Base-by-base conservation (phyloP, 2,888 invertebrate species). In the Antheraea assamensis region DNA sequence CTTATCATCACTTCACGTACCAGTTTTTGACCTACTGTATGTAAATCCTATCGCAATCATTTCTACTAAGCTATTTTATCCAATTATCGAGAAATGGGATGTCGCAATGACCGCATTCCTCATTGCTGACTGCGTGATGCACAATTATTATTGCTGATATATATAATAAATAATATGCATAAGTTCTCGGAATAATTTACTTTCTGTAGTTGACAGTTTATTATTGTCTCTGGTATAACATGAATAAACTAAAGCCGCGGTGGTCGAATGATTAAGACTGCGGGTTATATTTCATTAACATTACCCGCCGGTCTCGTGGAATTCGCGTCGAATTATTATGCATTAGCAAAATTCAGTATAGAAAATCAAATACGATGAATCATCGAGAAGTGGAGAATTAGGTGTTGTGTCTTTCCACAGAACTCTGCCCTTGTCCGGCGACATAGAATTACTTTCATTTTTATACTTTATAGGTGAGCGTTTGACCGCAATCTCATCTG, bases 31-130 rank as follows among this genome's bases (percentile, higher is more conserved):
- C 42, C 10, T 42, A 42, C 42, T 13, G 42, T 42, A 42, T 13
- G 42, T 42, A 42, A 42, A 42, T 1, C 0, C 3, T 35, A 4
- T 42, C 13, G 42, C 42, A 42, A 42, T 13, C 68, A 52, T 35
- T 72, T 72, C 55, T 27, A 68, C 72, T 17, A 55, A 24, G 55
- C 3, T 68, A 31, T 31, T 24, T 64, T 47, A n/a, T 35, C 42
- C 42, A 72, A 55, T 31, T 31, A 55, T 55, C 24, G 55, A n/a
- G 0, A 47, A 71, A 52, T 49, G n/a, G 30, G 30, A 64, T 64
- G 61, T 64, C 30, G 61, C 61, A 64, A 64, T 30, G 27, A 64
- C 61, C 61, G 27, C 61, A 30, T 64, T 64, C 27, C 27, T 17
- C 17, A 17, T 30, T 64, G 61, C 61, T 64, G 61, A 64, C 61